Base-by-base conservation (phyloP, 2,113 vertebrate genomes). In the Rallus limicola region DNA sequence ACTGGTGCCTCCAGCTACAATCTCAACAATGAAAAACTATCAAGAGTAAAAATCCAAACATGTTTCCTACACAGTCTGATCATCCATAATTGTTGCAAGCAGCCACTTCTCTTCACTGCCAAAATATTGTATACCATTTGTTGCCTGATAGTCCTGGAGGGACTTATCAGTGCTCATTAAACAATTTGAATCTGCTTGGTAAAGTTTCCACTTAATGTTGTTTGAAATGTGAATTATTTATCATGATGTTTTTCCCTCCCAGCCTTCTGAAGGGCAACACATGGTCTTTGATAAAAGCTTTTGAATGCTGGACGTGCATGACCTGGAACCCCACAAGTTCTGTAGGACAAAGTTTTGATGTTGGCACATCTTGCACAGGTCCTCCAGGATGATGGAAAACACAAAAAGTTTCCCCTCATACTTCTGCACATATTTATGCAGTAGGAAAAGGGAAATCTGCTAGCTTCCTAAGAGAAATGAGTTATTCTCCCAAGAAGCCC, bases 101-200 rank as follows among this genome's bases (percentile, higher is more conserved):
- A 95, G 68, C 11, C 64, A 82, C n/a, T 86, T 87, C 38, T 69
- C 67, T 50, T 72, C 25, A 16, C 56, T 86, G 96, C 95, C 95
- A 95, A 94, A 75, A 85, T 68, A 34, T n/a, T 90, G 72, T 78
- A 83, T 77, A 53, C 88, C 64, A 89, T 79, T 60, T 84, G 72
- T 74, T 93, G 55, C 42, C 25, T 94, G 83, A 93, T 92, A 88
- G 42, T 92, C 88, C 94, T 96, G 52, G 74, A 81, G 72, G 88
- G 86, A 90, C 25, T 77, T 78, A 90, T 5, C 31, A 86, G 40
- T 33, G 13, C 92, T 93, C 70, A 93, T 88, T 81, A 86, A 93
- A 93, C 65, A 78, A 91, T 70, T 90, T 63, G 20, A 93, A 70
- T 55, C 42, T 75, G 21, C 46, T 81, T 59, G 21, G 38, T 78